Percentiles rank a stretch among this genome's conserved stretches.
These are phyloP conservation scores for Atta cephalotes DNA, from an alignment of 1,140 invertebrate species.

Conservation along the genomic window DNA sequence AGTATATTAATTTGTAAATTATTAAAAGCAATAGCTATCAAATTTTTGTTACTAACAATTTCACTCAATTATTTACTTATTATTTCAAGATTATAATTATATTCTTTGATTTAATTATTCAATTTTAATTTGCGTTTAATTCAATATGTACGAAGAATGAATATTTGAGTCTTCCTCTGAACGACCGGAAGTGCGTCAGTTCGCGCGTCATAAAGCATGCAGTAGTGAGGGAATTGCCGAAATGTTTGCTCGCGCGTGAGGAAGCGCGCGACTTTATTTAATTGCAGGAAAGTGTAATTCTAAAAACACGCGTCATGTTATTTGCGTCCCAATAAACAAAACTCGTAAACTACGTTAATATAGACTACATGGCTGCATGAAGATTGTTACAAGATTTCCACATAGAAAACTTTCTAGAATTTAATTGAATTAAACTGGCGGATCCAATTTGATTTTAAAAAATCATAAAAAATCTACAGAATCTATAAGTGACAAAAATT, in stretches of 20 bases:
- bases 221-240: conserved; percentile 11
- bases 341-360: not conserved
- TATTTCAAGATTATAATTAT: not conserved
- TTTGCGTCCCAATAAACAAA: conserved; percentile 39
- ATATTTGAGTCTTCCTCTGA: conserved; percentile 12
- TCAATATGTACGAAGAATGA: not conserved
- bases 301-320: conserved; percentile 44
- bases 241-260: conserved; percentile 22
- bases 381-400: not conserved
- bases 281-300: conserved; percentile 45
- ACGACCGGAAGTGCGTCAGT: conserved; percentile 58
- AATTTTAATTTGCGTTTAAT: conserved; percentile 12
- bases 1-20: not conserved
- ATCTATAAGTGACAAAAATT: no score
- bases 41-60: not conserved
- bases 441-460: not conserved
- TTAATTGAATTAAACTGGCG: not conserved
- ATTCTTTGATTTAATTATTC: not conserved
- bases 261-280: conserved; percentile 55
- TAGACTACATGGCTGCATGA: not conserved
- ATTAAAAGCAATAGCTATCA: not conserved
- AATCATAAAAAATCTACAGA: not conserved
- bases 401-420: not conserved
- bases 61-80: not conserved
- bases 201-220: conserved; percentile 15